Evolutionary conservation across 2,113 vertebrate genomes (phyloP), one percentile per base, ranked within the genome.

Genomic region (Zapus hudsonius): DNA sequence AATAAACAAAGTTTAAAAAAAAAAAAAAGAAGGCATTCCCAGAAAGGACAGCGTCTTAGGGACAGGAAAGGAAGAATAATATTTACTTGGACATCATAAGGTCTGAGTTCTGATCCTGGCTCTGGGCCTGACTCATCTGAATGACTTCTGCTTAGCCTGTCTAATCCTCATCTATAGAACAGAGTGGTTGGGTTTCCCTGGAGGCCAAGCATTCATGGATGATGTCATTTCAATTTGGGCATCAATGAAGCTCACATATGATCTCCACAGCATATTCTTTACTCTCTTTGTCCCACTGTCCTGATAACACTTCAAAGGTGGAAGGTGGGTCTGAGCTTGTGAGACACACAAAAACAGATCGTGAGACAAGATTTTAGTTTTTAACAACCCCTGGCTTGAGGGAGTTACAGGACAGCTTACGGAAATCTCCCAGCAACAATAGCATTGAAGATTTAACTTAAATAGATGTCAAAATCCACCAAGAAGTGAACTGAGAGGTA

Each of bases 401-500:
- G 33, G 15, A 4, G 20, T 70, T 86, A 23, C 40, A 74, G 47
- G 5, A 78, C 40, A 81, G n/a, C 31, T 70, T 84, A n/a, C 57
- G 69, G 59, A 89, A 80, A 59, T 93, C 20, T 74, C 80, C 47
- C 61, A 76, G 36, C 44, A 94, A 76, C 10, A 81, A 84, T 29
- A 91, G 78, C 1, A 1, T 76, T 57, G 64, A 31, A 64, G 19
- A 73, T 38, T 33, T 31, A 40, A 31, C n/a, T 27, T 67, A 84
- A 84, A 84, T 33, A 2, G 23, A 89, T 79, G 52, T 17, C 16
- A 81, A 93, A 66, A 10, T 22, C 38, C 38, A 5, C 42, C 22
- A 70, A 89, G 59, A 88, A 90, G 44, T 47, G 85, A 75, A 57
- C 19, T 2, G 8, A 52, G 15, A 22, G 13, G 9, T 67, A 38